phyloP scores from a whole-genome alignment of 2,888 invertebrate genomes.

The Carpatolechia fugitivella region DNA sequence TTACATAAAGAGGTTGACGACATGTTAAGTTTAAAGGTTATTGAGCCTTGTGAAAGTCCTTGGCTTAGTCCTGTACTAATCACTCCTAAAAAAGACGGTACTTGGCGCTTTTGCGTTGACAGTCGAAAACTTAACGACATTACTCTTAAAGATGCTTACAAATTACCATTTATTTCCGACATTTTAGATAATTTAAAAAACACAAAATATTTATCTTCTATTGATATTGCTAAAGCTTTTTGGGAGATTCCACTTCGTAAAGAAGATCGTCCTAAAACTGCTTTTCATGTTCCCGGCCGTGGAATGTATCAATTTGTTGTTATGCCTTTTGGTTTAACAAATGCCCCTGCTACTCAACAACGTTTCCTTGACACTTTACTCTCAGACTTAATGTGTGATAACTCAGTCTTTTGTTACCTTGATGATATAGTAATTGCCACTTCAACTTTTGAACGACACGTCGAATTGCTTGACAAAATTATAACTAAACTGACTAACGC shows the following conservation, averaged over 20 bases:
- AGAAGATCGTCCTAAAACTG: neutral
- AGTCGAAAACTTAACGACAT: constrained; percentile 24
- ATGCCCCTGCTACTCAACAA: constrained; percentile 17
- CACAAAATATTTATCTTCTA: neutral
- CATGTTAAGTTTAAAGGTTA: constrained; percentile 21
- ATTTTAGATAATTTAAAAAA: neutral
- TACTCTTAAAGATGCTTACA: constrained; percentile 22
- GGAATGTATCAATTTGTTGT: constrained; percentile 9
- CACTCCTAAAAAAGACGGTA: constrained; percentile 20
- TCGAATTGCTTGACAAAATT: neutral
- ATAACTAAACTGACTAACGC: too few relatives aligned
- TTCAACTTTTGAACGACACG: neutral
- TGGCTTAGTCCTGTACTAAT: constrained; percentile 25
- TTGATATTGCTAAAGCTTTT: constrained; percentile 1
- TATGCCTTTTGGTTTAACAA: constrained; percentile 17
- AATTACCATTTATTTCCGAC: constrained; percentile 8
- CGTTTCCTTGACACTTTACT: constrained; percentile 12
- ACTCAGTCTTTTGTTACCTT: neutral
- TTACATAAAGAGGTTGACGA: constrained; percentile 24
- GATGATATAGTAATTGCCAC: neutral
- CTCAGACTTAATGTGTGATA: neutral
- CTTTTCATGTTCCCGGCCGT: constrained; percentile 13
- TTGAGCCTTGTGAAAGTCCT: constrained; percentile 25
- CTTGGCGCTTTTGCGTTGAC: constrained; percentile 24
- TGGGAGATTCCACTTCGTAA: neutral